Base-by-base conservation (phyloP, 2,888 invertebrate genomes). In the Cheilosia urbana region DNA sequence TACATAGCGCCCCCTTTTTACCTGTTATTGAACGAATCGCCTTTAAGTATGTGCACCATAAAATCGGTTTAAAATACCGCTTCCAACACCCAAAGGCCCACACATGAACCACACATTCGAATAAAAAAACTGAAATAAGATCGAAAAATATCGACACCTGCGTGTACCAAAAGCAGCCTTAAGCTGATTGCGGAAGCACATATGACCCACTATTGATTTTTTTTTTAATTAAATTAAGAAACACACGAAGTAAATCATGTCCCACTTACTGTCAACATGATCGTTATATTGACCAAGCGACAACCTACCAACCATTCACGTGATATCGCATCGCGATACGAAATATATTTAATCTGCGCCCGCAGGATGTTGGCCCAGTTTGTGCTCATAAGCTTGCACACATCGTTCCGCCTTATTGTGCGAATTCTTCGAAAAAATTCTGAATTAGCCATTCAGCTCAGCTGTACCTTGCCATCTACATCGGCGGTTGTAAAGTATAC, bases 361-460 rank as follows among this genome's bases (percentile, higher is more conserved):
- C 60, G 65, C 84, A 76, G 84, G 84, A 84, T 79, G 75, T 80
- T 84, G 79, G 65, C 84, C 84, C 78, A 84, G 75, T 76, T 84
- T 53, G 11, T 37, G 19, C 13, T 13, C 58, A 75, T 62, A 37
- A 47, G 51, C 62, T 58, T 11, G 53, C 21, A 57, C 65, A 37
- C 68, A 76, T 30, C 40, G 57, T 40, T 51, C 60, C 55, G 45
- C 19, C 19, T 53, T 24, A 47, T 60, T 60, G 65, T 7, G 34
- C 68, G 57, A 84, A 60, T 83, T 75, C 73, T 75, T 13, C 37
- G 75, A 71, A 84, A 79, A 69, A 69, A 51, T 63, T 60, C 65
- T 27, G 58, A 84, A 80, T 84, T 84, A 84, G 53, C 47, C 45
- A 84, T 84, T 84, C 84, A 76, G 58, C 53, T 84, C 84, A 79